phyloP scores from a whole-genome alignment of 1,140 invertebrate genomes.

The Araneus ventricosus region DNA sequence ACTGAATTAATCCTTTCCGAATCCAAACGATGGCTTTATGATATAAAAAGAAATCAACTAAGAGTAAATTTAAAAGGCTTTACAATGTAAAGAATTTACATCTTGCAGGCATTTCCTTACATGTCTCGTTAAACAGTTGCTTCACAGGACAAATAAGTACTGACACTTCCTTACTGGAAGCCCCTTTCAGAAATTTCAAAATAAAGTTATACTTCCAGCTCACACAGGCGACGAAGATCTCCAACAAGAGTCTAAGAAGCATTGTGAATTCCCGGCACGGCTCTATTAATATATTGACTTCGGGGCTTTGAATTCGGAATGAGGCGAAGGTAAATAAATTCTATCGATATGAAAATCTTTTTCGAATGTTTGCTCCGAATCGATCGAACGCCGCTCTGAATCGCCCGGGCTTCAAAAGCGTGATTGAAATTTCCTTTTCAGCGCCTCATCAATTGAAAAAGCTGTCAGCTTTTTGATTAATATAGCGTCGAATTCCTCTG shows the following conservation, averaged over 20 bases:
- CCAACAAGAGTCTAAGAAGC: neutral
- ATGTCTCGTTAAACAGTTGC: too few species aligned
- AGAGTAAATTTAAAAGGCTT: too few species aligned
- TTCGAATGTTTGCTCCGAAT: neutral
- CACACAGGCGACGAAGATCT: neutral
- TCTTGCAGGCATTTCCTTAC: too few species aligned
- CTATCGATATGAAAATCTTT: conserved; percentile 25
- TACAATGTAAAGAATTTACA: too few species aligned
- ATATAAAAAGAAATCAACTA: too few species aligned
- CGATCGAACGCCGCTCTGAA: neutral
- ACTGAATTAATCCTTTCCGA: too few species aligned
- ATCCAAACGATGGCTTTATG: too few species aligned
- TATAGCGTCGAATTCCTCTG: neutral
- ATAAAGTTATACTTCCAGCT: neutral
- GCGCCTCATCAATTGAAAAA: conserved; percentile 42
- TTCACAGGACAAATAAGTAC: too few species aligned
- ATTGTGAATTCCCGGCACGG: neutral
- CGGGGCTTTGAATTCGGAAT: neutral
- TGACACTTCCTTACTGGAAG: neutral
- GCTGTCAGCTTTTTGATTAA: conserved; percentile 35
- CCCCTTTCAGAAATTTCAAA: neutral
- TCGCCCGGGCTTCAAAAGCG: neutral
- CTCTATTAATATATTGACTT: neutral
- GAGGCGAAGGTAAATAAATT: conserved; percentile 2
- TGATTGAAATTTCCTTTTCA: conserved; percentile 44